These are phyloP conservation scores for Saguinus imperator DNA, from an alignment of 2,113 vertebrate genomes.

Conservation along the genomic window DNA sequence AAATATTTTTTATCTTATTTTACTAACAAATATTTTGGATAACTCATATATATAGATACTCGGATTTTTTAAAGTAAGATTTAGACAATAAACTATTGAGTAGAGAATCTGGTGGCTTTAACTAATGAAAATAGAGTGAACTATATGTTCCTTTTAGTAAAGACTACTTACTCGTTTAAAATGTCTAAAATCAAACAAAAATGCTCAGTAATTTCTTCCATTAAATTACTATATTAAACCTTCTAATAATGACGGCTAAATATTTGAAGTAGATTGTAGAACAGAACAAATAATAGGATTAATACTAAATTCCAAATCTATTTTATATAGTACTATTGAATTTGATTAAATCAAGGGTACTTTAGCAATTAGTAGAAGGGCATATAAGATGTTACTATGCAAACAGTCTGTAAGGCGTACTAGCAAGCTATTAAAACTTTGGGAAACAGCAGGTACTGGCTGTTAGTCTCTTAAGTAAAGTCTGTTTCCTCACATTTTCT, in stretches of 20 bases:
- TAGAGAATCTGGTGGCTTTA: background rate
- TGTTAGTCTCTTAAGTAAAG: background rate
- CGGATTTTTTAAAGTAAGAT: conserved; percentile 30
- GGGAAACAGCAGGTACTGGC: background rate
- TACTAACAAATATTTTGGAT: conserved; percentile 65
- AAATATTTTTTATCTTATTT: conserved; percentile 67
- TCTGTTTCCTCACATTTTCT: background rate
- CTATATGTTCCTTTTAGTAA: conserved; percentile 34
- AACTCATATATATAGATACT: conserved; percentile 29
- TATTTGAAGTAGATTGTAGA: background rate
- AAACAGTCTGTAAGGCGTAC: background rate
- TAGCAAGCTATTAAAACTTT: background rate
- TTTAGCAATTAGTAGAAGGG: conserved; percentile 15
- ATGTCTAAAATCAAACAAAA: conserved; percentile 60
- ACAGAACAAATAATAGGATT: background rate
- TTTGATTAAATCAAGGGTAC: conserved; percentile 35
- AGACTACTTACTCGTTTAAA: conserved; percentile 35
- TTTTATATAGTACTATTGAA: conserved; percentile 4
- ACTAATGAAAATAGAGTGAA: conserved; percentile 1
- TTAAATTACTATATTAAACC: conserved; percentile 36
- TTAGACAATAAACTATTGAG: conserved; percentile 49
- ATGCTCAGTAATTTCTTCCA: conserved; percentile 6
- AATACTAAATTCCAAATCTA: background rate
- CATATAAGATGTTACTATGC: background rate
- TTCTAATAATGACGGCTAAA: conserved; percentile 40